Conservation (phyloP, 2,888 invertebrate genomes). For the Kuschelorhynchus macadamiae region DNA sequence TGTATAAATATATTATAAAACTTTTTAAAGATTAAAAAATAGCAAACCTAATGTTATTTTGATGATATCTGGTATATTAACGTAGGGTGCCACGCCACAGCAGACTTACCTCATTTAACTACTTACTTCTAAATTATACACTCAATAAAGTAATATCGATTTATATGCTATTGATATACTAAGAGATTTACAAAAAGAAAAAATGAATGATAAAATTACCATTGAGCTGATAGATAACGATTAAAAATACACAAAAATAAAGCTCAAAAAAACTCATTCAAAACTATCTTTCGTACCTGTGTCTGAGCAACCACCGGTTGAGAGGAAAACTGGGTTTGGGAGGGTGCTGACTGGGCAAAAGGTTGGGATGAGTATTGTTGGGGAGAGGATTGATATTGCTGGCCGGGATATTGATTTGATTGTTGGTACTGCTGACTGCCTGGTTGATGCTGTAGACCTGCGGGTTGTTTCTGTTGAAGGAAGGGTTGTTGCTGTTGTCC, state of each 20-base stretch:
- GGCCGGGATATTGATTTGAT: conserved; percentile 47
- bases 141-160: too few species aligned
- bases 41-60: too few species aligned
- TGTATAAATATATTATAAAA: too few species aligned
- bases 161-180: too few species aligned
- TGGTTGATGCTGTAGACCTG: conserved; percentile 20
- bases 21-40: too few species aligned
- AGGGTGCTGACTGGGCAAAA: conserved; percentile 46
- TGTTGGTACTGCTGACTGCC: conserved; percentile 35
- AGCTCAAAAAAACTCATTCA: conserved; percentile 28
- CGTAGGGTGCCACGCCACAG: too few species aligned
- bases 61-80: too few species aligned
- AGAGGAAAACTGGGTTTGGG: conserved; percentile 31
- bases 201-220: too few species aligned
- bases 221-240: too few species aligned
- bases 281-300: conserved; percentile 50
- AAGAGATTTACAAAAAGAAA: too few species aligned
- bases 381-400: conserved; percentile 54
- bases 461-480: conserved; percentile 37
- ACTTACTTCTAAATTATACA: too few species aligned
- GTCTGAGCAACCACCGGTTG: conserved; percentile 51
- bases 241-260: conserved; percentile 29
- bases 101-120: too few species aligned
- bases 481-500: conserved; percentile 52
- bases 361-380: conserved; percentile 51